Percentiles rank a stretch among this genome's conserved stretches.
Evolutionary conservation across 2,797 vertebrate genomes (phyloP).

Genomic region (Amblyraja radiata): DNA sequence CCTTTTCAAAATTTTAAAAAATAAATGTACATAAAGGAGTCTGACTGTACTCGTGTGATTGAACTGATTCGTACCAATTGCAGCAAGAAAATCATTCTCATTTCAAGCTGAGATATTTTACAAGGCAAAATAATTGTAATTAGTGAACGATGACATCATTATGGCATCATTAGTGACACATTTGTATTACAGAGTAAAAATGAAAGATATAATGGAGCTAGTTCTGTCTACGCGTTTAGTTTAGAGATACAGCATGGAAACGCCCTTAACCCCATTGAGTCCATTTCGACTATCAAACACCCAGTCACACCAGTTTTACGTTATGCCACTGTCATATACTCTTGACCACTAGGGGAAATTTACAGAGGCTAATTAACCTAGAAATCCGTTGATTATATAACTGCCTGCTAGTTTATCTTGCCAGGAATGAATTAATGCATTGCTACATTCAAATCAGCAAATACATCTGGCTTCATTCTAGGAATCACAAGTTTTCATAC

Average conservation of each 20-base stretch:
- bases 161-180: too few species aligned
- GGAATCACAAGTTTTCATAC: neutral
- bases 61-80: neutral
- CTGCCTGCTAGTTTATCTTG: neutral
- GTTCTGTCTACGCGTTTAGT: neutral
- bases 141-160: neutral
- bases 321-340: too few species aligned
- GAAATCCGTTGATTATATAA: neutral
- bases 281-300: too few species aligned
- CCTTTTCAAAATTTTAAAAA: constrained; percentile 14
- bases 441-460: neutral
- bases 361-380: too few species aligned
- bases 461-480: neutral
- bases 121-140: neutral
- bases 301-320: too few species aligned
- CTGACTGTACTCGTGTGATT: neutral
- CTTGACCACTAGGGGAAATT: too few species aligned
- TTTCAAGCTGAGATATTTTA: neutral
- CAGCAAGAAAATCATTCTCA: neutral
- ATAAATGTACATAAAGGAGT: neutral
- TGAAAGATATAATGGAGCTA: neutral
- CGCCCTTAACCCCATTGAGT: too few species aligned
- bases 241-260: too few species aligned
- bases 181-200: neutral
- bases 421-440: neutral